A percentile compares a stretch with the other conserved stretches of the same genome.
phyloP scores from a whole-genome alignment of 2,797 vertebrate species.

The Sebastes hubbsi region DNA sequence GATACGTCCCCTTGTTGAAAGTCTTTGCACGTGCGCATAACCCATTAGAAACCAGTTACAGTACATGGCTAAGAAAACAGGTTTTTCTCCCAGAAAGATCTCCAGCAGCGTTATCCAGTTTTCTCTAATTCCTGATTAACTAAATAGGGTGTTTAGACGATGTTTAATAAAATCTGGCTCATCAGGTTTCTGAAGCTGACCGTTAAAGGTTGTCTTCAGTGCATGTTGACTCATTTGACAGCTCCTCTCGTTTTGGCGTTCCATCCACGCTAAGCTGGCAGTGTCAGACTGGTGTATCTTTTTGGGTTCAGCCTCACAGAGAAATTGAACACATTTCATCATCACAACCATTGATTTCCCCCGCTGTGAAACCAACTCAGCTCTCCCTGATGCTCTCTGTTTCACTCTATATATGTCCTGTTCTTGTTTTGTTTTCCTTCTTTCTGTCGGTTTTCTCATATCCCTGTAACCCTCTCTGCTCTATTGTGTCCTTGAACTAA shows the following conservation, averaged over 20 bases:
- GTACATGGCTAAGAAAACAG: not conserved
- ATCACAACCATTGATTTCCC: constrained; percentile 53
- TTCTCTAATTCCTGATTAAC: not conserved
- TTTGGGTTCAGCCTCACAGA: constrained; percentile 13
- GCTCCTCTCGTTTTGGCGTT: not conserved
- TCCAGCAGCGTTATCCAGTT: not conserved
- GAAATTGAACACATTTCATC: constrained; percentile 46
- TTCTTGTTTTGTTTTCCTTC: constrained; percentile 7
- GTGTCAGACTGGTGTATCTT: constrained; percentile 15
- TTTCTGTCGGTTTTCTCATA: constrained; percentile 6
- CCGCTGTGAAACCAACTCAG: constrained; percentile 14
- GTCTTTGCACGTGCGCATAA: not conserved
- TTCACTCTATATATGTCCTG: constrained; percentile 7
- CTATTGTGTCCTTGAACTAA: not conserved
- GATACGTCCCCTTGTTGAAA: not conserved
- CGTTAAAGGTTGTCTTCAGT: not conserved
- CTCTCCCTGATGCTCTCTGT: not conserved
- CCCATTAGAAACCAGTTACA: not conserved
- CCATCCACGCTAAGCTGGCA: not conserved
- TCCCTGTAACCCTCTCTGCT: not conserved
- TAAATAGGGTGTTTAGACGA: not conserved
- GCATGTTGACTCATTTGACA: not conserved
- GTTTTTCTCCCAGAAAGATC: not conserved
- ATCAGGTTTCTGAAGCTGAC: not conserved
- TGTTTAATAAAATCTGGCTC: not conserved